These are phyloP conservation scores for Hypanus sabinus DNA, from an alignment of 2,113 vertebrate species.

Conservation along the genomic window DNA sequence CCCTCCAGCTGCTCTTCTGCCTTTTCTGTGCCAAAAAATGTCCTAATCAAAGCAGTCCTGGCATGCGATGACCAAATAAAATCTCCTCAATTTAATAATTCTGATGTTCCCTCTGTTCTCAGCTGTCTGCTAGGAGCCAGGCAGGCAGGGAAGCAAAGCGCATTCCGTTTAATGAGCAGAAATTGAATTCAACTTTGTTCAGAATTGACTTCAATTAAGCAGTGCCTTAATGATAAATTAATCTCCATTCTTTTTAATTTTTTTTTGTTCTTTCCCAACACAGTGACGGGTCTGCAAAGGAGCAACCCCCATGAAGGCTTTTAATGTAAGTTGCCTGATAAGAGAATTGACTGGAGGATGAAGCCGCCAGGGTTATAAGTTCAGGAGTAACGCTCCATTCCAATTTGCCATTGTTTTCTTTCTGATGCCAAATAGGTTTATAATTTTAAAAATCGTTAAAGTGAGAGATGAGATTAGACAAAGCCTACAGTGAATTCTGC, in stretches of 20 bases:
- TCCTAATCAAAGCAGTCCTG: conserved; percentile 80
- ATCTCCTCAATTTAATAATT: conserved; percentile 94
- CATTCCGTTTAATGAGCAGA: conserved; percentile 89
- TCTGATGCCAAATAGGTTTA: conserved; percentile 64
- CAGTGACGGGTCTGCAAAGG: conserved; percentile 81
- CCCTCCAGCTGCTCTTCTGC: conserved; percentile 87
- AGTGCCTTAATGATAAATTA: conserved; percentile 98
- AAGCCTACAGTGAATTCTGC: conserved; percentile 69
- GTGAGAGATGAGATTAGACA: conserved; percentile 77
- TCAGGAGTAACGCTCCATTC: conserved; percentile 72
- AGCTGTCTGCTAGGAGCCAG: conserved; percentile 80
- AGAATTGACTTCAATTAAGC: conserved; percentile 99
- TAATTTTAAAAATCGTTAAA: conserved; percentile 67
- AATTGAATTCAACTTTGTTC: conserved; percentile 98
- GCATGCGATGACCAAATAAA: conserved; percentile 85
- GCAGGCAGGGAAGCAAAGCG: conserved; percentile 74
- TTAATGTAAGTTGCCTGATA: conserved; percentile 84
- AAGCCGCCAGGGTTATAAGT: conserved; percentile 81
- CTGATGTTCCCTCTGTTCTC: conserved; percentile 89
- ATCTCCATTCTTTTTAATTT: conserved; percentile 92
- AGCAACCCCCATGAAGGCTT: conserved; percentile 76
- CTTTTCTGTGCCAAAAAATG: conserved; percentile 78
- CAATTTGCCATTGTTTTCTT: conserved; percentile 74
- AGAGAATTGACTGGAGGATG: conserved; percentile 81
- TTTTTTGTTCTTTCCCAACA: conserved; percentile 96